Evolutionary conservation across 2,113 vertebrate species (phyloP).

Genomic region (Clarias magur): DNA sequence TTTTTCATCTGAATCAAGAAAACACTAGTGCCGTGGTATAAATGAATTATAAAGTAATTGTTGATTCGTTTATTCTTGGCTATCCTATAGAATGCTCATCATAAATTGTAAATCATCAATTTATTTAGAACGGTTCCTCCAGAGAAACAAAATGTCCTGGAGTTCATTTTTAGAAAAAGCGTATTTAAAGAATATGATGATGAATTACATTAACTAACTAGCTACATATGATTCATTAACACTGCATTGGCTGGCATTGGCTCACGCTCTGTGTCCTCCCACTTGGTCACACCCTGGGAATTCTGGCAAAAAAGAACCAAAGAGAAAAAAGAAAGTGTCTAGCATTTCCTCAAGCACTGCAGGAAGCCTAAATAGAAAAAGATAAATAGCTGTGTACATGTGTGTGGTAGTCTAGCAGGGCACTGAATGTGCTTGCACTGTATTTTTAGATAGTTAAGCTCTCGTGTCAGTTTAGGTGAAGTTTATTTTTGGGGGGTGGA

Average conservation of each 20-base stretch:
- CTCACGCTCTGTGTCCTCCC: not conserved
- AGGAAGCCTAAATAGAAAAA: constrained; percentile 22
- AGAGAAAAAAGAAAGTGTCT: not conserved
- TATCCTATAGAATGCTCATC: not conserved
- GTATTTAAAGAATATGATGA: not conserved
- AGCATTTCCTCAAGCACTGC: constrained; percentile 22
- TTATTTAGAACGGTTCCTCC: not conserved
- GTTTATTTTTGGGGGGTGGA: constrained; percentile 2
- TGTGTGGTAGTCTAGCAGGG: constrained; percentile 15
- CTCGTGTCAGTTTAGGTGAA: constrained; percentile 19
- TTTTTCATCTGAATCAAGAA: too few species aligned
- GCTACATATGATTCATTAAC: not conserved
- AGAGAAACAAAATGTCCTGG: not conserved
- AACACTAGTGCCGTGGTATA: too few species aligned
- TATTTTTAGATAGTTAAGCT: constrained; percentile 40
- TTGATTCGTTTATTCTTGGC: not conserved
- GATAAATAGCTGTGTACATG: constrained; percentile 8
- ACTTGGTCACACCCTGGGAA: not conserved
- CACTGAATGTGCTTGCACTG: not conserved
- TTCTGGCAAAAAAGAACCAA: constrained; percentile 8
- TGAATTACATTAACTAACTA: not conserved
- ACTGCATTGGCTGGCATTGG: not conserved
- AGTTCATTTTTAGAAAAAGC: not conserved
- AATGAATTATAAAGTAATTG: too few species aligned
- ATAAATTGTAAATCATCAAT: too few species aligned